Evolutionary conservation across 2,113 vertebrate species (phyloP).

Genomic region (Ophiodon elongatus): DNA sequence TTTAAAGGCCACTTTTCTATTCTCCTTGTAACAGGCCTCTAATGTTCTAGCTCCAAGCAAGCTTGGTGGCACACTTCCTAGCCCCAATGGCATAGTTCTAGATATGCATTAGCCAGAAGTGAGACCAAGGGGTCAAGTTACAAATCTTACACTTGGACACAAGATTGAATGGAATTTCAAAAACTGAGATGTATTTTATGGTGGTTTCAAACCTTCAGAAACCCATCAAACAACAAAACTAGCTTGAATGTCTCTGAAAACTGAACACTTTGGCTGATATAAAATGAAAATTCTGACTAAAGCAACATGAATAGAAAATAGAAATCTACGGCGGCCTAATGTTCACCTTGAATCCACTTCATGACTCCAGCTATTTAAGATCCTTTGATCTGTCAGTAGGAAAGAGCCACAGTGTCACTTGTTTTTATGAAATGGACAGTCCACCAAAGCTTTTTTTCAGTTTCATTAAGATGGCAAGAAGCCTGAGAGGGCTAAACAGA

Average conservation of each 20-base stretch:
- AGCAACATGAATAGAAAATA: neutral
- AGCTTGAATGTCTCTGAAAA: neutral
- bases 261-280: neutral
- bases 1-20: neutral
- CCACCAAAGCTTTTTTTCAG: slow-evolving; percentile 18
- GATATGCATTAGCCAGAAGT: neutral
- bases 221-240: neutral
- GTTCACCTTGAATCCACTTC: neutral
- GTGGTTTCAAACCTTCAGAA: neutral
- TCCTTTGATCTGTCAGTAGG: neutral
- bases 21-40: neutral
- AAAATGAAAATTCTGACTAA: neutral
- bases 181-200: neutral
- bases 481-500: slow-evolving; percentile 10
- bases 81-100: neutral
- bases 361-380: neutral
- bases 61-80: neutral
- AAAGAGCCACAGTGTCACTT: neutral
- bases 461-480: slow-evolving; percentile 37
- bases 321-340: neutral
- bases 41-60: neutral
- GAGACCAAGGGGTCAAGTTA: neutral
- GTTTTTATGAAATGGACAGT: neutral
- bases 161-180: neutral
- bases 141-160: neutral